Base-by-base conservation (phyloP, 2,888 invertebrate genomes). In the Epirrhoe alternata region DNA sequence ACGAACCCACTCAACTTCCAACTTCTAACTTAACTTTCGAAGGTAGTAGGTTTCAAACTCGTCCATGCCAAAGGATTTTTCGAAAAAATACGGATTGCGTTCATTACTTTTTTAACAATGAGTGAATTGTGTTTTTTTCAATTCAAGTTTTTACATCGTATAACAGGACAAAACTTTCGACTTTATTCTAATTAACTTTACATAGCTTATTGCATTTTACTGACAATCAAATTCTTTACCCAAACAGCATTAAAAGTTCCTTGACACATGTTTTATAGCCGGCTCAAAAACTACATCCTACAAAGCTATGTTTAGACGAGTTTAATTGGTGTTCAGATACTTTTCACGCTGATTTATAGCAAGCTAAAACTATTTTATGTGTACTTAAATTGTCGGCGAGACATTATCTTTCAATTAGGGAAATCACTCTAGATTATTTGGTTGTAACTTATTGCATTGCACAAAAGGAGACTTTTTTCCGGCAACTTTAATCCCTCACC, bases 251-350 rank as follows among this genome's bases (percentile, higher is more conserved):
- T 10, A 53, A 47, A 58, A 64, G 64, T 64, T 64, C 56, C 54
- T 60, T 60, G 64, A 24, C 64, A 35, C 56, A 51, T 16, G 56
- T 55, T 65, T 64, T 58, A 58, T 50, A 50, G 49, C 49, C 30
- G 14, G 24, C 12, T 42, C 12, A 12, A 42, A 24, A 42, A 42
- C 38, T 42, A 42, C 38, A 42, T 42, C 38, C 38, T 42, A 12
- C 12, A 42, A 42, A 42, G 38, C 38, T 42, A 12, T 42, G 38
- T 42, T 42, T 42, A 42, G 38, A 12, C 12, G 5, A 42, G 12
- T 38, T 38, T 38, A 38, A 42, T 42, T 42, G 38, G 38, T 42
- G 38, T 42, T 42, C 38, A 42, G 38, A 42, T 42, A 42, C 38
- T 42, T 42, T 12, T 42, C 12, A 12, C 38, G 3, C 12, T 12